These are phyloP conservation scores for Halichondria panicea DNA, from an alignment of 37 sponge, comb jelly and placozoan species.

Conservation along the genomic window DNA sequence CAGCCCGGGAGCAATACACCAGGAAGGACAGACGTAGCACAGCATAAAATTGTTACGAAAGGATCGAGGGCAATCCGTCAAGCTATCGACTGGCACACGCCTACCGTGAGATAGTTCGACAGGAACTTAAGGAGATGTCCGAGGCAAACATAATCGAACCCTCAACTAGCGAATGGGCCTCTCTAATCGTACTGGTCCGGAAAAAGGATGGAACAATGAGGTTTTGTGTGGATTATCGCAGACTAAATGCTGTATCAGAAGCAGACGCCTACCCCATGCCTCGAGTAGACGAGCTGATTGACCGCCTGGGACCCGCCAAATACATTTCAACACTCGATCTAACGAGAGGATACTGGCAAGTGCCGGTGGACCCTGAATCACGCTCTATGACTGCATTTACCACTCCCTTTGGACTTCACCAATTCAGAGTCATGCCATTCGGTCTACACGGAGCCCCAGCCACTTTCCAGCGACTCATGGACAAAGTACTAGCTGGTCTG, in stretches of 20 bases:
- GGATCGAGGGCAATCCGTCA: not conserved
- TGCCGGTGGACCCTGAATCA: not conserved
- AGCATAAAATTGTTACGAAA: not conserved
- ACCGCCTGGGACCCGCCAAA: not conserved
- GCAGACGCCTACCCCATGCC: slow-evolving; percentile 1
- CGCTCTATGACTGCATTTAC: slow-evolving; percentile 4
- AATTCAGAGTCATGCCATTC: slow-evolving; percentile 2
- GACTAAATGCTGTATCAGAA: not conserved
- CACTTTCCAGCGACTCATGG: not conserved
- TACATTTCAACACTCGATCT: not conserved
- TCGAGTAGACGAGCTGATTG: not conserved
- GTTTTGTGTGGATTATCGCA: slow-evolving; percentile 4
- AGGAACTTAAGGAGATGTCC: not conserved
- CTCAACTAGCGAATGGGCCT: not conserved
- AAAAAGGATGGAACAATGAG: slow-evolving; percentile 1
- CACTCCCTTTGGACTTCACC: not conserved
- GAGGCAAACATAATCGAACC: not conserved
- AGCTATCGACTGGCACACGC: not conserved
- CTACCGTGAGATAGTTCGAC: not conserved
- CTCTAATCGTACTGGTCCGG: not conserved
- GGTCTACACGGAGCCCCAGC: not conserved
- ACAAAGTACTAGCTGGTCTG: too few relatives aligned
- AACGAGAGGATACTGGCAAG: slow-evolving; percentile 6
- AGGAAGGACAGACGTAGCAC: not conserved
- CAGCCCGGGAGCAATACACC: too few relatives aligned